Evolutionary conservation across 2,113 vertebrate genomes (phyloP), one percentile per base, ranked within the genome.

Genomic region (Trichechus manatus): DNA sequence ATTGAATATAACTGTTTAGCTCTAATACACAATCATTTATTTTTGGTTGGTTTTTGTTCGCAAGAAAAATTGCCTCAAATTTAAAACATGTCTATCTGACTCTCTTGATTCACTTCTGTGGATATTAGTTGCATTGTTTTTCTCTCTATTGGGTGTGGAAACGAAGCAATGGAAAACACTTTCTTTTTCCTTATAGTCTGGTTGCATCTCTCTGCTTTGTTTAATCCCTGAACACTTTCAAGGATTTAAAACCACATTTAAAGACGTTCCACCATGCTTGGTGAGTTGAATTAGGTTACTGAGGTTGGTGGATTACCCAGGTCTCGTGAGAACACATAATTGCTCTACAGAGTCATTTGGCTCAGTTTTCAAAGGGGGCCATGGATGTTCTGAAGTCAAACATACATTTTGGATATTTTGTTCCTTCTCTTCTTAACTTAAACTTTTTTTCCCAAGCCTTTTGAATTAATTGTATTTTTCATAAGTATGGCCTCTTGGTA

Each of bases 61-160:
- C 36, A 64, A 89, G 81, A 9, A 80, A 83, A 93, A 61, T 94
- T 39, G 78, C 72, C 20, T 94, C 64, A 31, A 86, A 79, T 93
- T 72, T 85, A 11, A 25, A 64, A 11, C 4, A 3, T 17, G 1
- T 11, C 56, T 94, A 63, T 61, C 6, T 83, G 36, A 72, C 9
- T 47, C 27, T 95, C n/a, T 84, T 64, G 39, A 53, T 31, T 81
- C 39, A 63, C 1, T 31, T 31, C 5, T 29, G 1, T 0, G 4
- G n/a, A 53, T 74, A 31, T 56, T 1, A 53, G 59, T 39, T 47
- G 2, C 11, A 14, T 75, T 81, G 31, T 9, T 23, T 75, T 81
- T 50, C 17, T 23, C 19, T 89, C 39, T 66, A 9, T 42, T 64
- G 15, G 11, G 79, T 20, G 0, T 56, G 42, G 20, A 50, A 68